A percentile compares a stretch with the other conserved stretches of the same genome.
Conservation (phyloP, 2,113 vertebrate species). For the Seriola quinqueradiata region DNA sequence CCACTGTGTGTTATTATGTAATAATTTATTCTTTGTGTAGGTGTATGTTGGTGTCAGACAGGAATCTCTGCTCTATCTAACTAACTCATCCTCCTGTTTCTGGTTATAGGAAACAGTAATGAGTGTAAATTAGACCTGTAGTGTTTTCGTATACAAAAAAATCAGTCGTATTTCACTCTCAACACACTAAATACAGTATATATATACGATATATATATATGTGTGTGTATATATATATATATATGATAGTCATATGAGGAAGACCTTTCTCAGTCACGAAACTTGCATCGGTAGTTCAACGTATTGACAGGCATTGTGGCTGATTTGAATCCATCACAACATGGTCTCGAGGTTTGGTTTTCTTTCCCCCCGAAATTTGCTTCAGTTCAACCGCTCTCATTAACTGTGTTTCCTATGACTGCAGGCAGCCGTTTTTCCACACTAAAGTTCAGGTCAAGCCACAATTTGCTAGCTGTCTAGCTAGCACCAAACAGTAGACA, state of each 20-base stretch:
- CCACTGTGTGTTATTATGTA: conserved; percentile 22
- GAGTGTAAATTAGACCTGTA: conserved; percentile 5
- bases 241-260: too few species aligned
- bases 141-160: background rate
- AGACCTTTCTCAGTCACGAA: too few species aligned
- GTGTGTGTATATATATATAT: too few species aligned
- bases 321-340: too few species aligned
- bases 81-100: background rate
- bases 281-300: too few species aligned
- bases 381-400: background rate
- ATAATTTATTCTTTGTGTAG: conserved; percentile 37
- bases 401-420: background rate
- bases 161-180: background rate
- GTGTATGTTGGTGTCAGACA: conserved; percentile 13
- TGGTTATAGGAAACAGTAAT: conserved; percentile 2
- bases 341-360: background rate
- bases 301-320: too few species aligned
- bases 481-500: background rate
- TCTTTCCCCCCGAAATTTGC: background rate
- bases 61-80: conserved; percentile 15
- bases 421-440: background rate
- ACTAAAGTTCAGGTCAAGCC: background rate
- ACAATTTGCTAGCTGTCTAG: background rate
- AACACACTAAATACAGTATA: background rate
- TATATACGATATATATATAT: too few species aligned